These are phyloP conservation scores for Dolichomitus sp. DNA, from an alignment of 2,888 invertebrate species.

Conservation along the genomic window DNA sequence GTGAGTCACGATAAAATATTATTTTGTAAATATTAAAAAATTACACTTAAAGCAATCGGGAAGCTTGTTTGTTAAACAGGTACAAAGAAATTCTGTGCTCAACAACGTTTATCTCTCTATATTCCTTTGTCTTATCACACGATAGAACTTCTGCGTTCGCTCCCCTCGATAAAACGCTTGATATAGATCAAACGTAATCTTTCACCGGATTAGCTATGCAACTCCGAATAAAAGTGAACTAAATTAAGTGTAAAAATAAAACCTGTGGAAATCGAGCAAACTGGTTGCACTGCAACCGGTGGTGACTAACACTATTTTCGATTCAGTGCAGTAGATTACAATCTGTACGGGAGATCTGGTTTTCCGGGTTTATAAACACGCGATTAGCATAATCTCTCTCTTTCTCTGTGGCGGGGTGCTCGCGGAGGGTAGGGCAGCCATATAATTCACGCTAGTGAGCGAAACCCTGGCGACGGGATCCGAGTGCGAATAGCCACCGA, in stretches of 20 bases:
- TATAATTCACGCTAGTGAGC: conserved; percentile 32
- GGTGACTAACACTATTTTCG: conserved; percentile 45
- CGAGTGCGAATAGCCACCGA: conserved; percentile 22
- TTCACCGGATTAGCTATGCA: conserved; percentile 10
- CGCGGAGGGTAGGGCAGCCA: background rate
- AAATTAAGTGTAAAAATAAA: background rate
- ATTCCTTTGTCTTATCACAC: conserved; percentile 9
- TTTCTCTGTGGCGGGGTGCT: conserved; percentile 16
- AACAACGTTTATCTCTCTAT: background rate
- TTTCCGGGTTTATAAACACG: conserved; percentile 66
- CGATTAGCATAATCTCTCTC: conserved; percentile 63
- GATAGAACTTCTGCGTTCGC: conserved; percentile 1
- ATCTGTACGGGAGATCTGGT: conserved; percentile 50
- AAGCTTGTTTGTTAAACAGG: background rate
- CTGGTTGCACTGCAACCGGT: conserved; percentile 21
- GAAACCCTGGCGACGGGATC: conserved; percentile 19
- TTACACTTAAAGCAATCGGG: background rate
- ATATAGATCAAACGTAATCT: conserved; percentile 28
- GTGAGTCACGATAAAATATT: conserved; percentile 76
- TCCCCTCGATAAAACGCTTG: background rate
- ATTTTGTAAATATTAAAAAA: background rate
- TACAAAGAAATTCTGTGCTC: background rate
- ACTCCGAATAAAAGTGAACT: conserved; percentile 10
- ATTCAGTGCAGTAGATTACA: conserved; percentile 34
- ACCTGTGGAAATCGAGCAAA: conserved; percentile 5